Evolutionary conservation across 2,797 vertebrate species (phyloP).

Genomic region (Rhabdophis nuchalis): DNA sequence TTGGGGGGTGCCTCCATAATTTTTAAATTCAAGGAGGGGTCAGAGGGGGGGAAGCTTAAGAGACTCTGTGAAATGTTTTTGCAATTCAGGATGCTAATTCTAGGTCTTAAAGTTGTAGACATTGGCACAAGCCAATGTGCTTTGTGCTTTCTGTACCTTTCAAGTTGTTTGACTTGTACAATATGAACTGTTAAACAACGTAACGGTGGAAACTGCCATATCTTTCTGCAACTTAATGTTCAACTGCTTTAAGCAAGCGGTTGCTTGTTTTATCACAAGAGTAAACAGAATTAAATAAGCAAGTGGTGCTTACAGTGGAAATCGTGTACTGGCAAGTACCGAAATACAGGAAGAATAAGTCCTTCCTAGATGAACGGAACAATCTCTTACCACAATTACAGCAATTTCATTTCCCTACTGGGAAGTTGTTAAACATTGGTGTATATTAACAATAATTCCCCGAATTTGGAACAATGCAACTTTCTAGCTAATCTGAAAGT

Average conservation of each 20-base stretch:
- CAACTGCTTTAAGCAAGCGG: neutral
- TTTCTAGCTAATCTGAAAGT: neutral
- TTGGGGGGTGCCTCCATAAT: neutral
- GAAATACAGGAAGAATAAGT: neutral
- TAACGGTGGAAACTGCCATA: neutral
- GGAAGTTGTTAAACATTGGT: neutral
- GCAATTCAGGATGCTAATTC: neutral
- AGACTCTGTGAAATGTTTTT: neutral
- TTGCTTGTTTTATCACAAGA: neutral
- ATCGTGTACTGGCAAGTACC: neutral
- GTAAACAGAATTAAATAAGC: constrained; percentile 6
- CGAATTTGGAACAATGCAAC: neutral
- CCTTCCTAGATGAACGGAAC: neutral
- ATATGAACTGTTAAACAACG: neutral
- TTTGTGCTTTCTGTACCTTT: neutral
- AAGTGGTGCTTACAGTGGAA: neutral
- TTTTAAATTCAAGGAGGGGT: neutral
- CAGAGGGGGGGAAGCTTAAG: neutral
- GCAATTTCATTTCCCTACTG: neutral
- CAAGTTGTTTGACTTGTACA: neutral
- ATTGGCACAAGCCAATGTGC: neutral
- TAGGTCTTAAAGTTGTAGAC: neutral
- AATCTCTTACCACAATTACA: neutral
- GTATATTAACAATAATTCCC: neutral
- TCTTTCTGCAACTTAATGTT: neutral